Base-by-base conservation (phyloP, 2,113 vertebrate genomes). In the Eurystomus gularis region DNA sequence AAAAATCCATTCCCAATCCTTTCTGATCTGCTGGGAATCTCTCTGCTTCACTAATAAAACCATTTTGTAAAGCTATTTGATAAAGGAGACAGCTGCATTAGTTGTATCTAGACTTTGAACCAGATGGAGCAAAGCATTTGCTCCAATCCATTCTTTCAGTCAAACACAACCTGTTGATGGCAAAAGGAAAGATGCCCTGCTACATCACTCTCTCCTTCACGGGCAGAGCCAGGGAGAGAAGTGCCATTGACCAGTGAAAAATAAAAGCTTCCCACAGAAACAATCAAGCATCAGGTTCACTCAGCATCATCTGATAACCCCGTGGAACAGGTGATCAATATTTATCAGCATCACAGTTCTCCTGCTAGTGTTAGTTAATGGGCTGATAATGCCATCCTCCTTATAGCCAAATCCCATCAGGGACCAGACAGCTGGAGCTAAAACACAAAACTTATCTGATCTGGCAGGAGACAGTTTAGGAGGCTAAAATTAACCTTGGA, bases 401-500 rank as follows among this genome's bases (percentile, higher is more conserved):
- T 95, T 72, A 73, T 80, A 96, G 94, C 93, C 96, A 94, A 95
- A 96, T 96, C 95, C 96, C 94, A 88, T 97, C 96, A 96, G 92
- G 75, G 96, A 93, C 52, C 76, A 96, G 94, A 92, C 95, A 95
- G 93, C 92, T 96, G 94, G 69, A 97, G 87, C 79, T 87, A 79
- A 96, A 96, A 86, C 54, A 96, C 78, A 84, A 96, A 96, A 92
- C 81, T 81, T 94, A 98, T 97, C 96, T 93, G 92, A 96, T 96
- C 88, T 97, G 96, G 94, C 97, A 97, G 96, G 85, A 97, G 91
- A 83, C 88, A 96, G 80, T 91, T 90, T 97, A 96, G 95, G 54
- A 97, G 86, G 94, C 94, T 97, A 96, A 97, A 97, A 97, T 97
- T 96, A 98, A 98, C 96, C 97, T 96, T 97, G 95, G 89, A 96